These are phyloP conservation scores for Pristionchus mayeri DNA, from an alignment of 2,888 invertebrate species.

Conservation along the genomic window DNA sequence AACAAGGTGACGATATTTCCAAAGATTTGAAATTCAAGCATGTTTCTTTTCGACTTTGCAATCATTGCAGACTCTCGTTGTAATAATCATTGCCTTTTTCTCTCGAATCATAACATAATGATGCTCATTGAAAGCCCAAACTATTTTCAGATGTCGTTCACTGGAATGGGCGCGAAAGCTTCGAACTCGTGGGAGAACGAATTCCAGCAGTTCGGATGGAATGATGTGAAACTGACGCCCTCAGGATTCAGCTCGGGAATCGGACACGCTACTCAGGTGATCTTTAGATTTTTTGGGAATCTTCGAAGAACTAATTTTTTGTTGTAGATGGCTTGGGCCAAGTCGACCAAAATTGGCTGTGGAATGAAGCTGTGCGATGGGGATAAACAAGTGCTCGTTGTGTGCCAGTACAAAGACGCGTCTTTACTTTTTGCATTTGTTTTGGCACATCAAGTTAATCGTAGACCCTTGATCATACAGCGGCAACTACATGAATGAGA, in stretches of 20 bases:
- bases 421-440: neutral
- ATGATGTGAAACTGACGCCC: slow-evolving; percentile 12
- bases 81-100: too few relatives aligned
- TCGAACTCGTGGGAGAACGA: slow-evolving; percentile 30
- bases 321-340: slow-evolving; percentile 26
- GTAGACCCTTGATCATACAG: neutral
- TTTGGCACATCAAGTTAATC: too few relatives aligned
- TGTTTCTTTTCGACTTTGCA: neutral
- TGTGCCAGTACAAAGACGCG: slow-evolving; percentile 42
- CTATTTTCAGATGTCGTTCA: neutral
- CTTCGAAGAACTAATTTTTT: too few relatives aligned
- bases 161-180: slow-evolving; percentile 11
- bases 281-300: too few relatives aligned
- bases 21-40: neutral
- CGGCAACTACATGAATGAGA: neutral
- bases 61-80: neutral
- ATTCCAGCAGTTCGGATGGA: slow-evolving; percentile 36
- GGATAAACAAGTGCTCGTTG: slow-evolving; percentile 13
- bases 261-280: slow-evolving; percentile 33
- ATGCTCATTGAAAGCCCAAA: too few relatives aligned
- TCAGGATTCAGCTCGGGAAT: slow-evolving; percentile 27
- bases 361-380: slow-evolving; percentile 23
- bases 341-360: slow-evolving; percentile 34
- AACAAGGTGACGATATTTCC: neutral
- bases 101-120: too few relatives aligned